Conservation (phyloP, 2,888 invertebrate species). For the Hydrotaea diabolus region DNA sequence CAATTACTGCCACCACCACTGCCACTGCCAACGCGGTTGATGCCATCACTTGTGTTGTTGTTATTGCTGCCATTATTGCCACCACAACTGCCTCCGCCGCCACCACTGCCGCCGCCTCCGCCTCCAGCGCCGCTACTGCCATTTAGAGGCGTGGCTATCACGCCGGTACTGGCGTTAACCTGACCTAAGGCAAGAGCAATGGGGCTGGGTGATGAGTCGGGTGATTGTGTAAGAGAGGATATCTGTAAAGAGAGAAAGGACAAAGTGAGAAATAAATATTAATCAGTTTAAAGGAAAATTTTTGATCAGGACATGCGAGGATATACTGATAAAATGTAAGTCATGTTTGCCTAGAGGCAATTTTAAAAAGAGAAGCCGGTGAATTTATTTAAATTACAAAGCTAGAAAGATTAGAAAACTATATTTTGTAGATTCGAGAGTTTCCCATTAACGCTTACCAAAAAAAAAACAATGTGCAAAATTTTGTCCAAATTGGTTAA, state of each 20-base stretch:
- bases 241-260: slow-evolving; percentile 77
- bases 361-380: too few relatives aligned
- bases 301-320: background rate
- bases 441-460: too few relatives aligned
- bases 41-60: slow-evolving; percentile 76
- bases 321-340: background rate
- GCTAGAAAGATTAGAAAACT: too few relatives aligned
- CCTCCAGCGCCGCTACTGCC: slow-evolving; percentile 74
- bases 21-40: slow-evolving; percentile 79
- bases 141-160: slow-evolving; percentile 80
- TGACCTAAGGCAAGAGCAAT: slow-evolving; percentile 88
- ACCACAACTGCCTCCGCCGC: slow-evolving; percentile 69
- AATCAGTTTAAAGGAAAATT: background rate
- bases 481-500: too few relatives aligned
- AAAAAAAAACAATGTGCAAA: too few relatives aligned
- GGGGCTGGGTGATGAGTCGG: slow-evolving; percentile 94
- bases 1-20: slow-evolving; percentile 79
- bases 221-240: slow-evolving; percentile 93
- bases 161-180: slow-evolving; percentile 80
- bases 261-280: background rate
- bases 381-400: too few relatives aligned
- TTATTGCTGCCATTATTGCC: slow-evolving; percentile 79
- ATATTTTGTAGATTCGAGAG: too few relatives aligned
- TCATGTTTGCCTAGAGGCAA: too few relatives aligned
- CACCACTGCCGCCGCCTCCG: slow-evolving; percentile 62